Base-by-base conservation (phyloP, 2,113 vertebrate species). In the Pollachius pollachius region DNA sequence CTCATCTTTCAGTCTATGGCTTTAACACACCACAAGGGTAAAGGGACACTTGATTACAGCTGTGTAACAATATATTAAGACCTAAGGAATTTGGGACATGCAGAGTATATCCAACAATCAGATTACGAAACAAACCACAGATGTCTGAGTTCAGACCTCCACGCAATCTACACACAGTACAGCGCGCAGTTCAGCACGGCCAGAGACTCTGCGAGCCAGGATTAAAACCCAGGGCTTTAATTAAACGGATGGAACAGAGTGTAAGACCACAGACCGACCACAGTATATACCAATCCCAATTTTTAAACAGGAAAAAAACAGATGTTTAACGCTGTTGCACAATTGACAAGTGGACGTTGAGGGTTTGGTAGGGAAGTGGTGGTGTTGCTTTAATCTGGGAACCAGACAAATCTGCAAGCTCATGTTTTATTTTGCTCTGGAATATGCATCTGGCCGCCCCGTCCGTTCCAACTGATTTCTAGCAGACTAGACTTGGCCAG, bases 41-140 rank as follows among this genome's bases (percentile, higher is more conserved):
- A 34, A 34, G 4, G 30, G 30, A 34, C 30, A 34, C 30, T 34
- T 34, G 30, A 34, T 34, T 77, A 79, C 78, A 85, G 63, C 27
- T 25, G 67, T 1, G 30, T 30, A 61, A 62, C 37, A 65, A 64
- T 23, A 48, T 11, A 48, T 63, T 25, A 34, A 34, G 6, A 61
- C n/a, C n/a, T 19, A 3, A 18, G 18, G 19, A 27, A 25, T 15
- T 27, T 16, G 60, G 25, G 30, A 34, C 30, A 34, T 1, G 15
- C 25, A 16, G 62, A 63, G 15, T 11, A 41, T 15, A 64, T 41
- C 63, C 52, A 74, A 23, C 78, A 76, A 12, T 76, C 70, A 76
- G 70, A 69, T 82, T 78, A 77, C 61, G 67, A 83, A 77, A 80
- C 60, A 70, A 71, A 75, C 54, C 71, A 73, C 80, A 84, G 69